Evolutionary conservation across 2,888 invertebrate species (phyloP).

Genomic region (Aspidiotus destructor): DNA sequence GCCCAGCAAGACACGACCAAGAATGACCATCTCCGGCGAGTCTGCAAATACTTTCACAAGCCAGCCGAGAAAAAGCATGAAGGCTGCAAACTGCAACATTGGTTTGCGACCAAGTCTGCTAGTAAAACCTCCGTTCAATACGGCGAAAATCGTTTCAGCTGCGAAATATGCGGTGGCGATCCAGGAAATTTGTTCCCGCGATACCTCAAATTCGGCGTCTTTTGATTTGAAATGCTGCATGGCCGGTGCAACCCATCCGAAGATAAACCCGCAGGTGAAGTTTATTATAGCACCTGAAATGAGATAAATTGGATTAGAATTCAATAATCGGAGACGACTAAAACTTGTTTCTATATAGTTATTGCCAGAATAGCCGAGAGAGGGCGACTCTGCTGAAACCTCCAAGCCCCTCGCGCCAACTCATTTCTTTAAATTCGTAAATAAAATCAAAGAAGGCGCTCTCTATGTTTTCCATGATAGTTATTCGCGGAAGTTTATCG

Average conservation of each 20-base stretch:
- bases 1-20: constrained; percentile 36
- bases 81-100: too few species aligned
- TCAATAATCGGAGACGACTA: too few species aligned
- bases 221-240: background rate
- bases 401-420: too few species aligned
- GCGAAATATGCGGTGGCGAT: background rate
- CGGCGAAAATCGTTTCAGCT: background rate
- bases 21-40: constrained; percentile 29
- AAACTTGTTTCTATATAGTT: too few species aligned
- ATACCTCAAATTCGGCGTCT: background rate
- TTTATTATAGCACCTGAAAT: too few species aligned
- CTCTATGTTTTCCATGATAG: too few species aligned
- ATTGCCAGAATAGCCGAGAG: too few species aligned
- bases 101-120: constrained; percentile 14
- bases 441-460: too few species aligned
- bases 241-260: constrained; percentile 19
- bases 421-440: too few species aligned
- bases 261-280: background rate
- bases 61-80: background rate
- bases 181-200: constrained; percentile 17
- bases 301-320: too few species aligned
- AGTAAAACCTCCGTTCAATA: background rate
- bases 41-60: constrained; percentile 1
- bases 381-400: too few species aligned
- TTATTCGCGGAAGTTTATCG: too few species aligned